phyloP scores from a whole-genome alignment of 2,113 vertebrate genomes.

The Rutilus rutilus region DNA sequence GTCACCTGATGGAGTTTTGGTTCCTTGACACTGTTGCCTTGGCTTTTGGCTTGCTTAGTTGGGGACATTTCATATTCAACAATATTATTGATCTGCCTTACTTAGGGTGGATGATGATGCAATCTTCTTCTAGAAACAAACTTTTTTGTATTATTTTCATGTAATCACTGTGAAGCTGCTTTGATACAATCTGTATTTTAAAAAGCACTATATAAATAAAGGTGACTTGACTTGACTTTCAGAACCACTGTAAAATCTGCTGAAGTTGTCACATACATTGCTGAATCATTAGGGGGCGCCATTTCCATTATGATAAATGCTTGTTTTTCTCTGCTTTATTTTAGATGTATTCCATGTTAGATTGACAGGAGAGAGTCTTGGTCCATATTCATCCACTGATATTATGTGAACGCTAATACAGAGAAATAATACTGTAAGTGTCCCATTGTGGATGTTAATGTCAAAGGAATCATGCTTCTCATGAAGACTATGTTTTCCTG shows the following conservation, averaged over 20 bases:
- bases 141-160: no score
- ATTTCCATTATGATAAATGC: not conserved
- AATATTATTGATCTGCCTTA: no score
- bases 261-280: not conserved
- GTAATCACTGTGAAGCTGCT: no score
- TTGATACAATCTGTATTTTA: no score
- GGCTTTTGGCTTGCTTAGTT: no score
- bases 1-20: no score
- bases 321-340: not conserved
- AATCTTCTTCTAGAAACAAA: no score
- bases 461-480: not conserved
- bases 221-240: not conserved
- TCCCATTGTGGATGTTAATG: conserved; percentile 1
- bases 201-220: no score
- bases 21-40: no score
- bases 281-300: not conserved
- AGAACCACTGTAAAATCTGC: not conserved
- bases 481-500: not conserved
- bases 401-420: not conserved
- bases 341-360: not conserved
- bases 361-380: not conserved
- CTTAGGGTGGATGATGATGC: no score
- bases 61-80: no score
- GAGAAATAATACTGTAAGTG: not conserved
- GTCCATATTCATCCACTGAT: not conserved